Percentiles rank a stretch among this genome's conserved stretches.
Evolutionary conservation across 2,797 vertebrate genomes (phyloP).

Genomic region (Sciurus carolinensis): DNA sequence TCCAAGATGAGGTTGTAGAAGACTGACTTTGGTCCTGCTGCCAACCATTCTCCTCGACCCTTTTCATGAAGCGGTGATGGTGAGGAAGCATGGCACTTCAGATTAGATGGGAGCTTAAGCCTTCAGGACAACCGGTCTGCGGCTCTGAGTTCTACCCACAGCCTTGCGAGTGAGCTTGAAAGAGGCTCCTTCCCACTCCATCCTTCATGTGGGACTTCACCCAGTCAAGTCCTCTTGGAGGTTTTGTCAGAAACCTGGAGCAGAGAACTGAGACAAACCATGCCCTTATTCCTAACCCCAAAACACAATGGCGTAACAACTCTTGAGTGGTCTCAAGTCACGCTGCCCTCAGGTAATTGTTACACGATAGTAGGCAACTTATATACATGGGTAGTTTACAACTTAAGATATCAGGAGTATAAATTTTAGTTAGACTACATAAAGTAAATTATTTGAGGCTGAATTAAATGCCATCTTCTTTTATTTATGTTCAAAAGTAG

Average conservation of each 20-base stretch:
- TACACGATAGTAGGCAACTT: background rate
- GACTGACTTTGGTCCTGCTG: background rate
- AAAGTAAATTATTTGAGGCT: background rate
- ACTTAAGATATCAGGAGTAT: background rate
- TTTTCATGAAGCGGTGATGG: background rate
- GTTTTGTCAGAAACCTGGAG: background rate
- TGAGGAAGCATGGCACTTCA: background rate
- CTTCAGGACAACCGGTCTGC: background rate
- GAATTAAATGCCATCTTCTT: background rate
- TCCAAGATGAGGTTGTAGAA: background rate
- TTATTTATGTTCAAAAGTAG: background rate
- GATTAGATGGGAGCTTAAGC: background rate
- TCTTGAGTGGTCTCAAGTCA: background rate
- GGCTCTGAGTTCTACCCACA: background rate
- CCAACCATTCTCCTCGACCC: background rate
- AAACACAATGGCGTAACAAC: background rate
- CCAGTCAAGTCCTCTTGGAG: background rate
- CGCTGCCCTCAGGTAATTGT: background rate
- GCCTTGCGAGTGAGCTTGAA: background rate
- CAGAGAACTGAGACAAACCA: background rate
- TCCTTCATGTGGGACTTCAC: fast-evolving
- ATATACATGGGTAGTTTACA: background rate
- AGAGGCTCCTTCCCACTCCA: background rate
- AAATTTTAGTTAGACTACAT: background rate
- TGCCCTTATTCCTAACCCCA: background rate